These are phyloP conservation scores for Cinclus mexicanus DNA, from an alignment of 2,113 vertebrate genomes.

Conservation along the genomic window DNA sequence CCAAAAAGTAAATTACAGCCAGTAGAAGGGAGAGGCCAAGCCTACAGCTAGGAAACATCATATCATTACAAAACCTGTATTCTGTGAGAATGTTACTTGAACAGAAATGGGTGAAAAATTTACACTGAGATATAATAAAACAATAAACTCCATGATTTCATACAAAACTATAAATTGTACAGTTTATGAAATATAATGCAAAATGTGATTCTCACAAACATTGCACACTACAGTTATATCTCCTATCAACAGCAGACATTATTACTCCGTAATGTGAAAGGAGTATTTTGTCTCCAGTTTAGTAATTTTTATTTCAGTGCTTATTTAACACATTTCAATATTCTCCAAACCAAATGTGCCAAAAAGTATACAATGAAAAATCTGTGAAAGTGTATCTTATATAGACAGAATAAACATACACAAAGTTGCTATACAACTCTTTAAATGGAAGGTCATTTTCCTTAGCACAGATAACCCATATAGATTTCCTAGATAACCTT, in stretches of 20 bases:
- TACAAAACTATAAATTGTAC: conserved; percentile 37
- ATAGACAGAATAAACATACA: not conserved
- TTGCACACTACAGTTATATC: not conserved
- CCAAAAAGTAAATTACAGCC: conserved; percentile 92
- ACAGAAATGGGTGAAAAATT: conserved; percentile 71
- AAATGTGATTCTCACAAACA: not conserved
- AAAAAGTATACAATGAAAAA: not conserved
- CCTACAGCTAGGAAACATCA: conserved; percentile 85
- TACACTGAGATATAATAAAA: conserved; percentile 74
- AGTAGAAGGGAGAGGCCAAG: conserved; percentile 80
- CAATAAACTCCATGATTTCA: conserved; percentile 65
- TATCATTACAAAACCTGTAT: conserved; percentile 80
- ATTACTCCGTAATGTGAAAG: not conserved
- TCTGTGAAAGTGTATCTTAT: not conserved
- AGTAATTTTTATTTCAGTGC: not conserved
- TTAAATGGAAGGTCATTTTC: not conserved
- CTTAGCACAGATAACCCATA: not conserved
- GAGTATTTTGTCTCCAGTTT: conserved; percentile 12
- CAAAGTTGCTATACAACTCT: not conserved
- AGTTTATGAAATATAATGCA: conserved; percentile 20
- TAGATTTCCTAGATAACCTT: not conserved
- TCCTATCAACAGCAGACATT: not conserved
- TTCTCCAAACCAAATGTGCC: not conserved
- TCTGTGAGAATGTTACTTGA: conserved; percentile 67
- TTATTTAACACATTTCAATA: conserved; percentile 49